These are phyloP conservation scores for Epizoanthus rinbou DNA, from an alignment of 92 coral and sea anemone genomes.

Conservation along the genomic window DNA sequence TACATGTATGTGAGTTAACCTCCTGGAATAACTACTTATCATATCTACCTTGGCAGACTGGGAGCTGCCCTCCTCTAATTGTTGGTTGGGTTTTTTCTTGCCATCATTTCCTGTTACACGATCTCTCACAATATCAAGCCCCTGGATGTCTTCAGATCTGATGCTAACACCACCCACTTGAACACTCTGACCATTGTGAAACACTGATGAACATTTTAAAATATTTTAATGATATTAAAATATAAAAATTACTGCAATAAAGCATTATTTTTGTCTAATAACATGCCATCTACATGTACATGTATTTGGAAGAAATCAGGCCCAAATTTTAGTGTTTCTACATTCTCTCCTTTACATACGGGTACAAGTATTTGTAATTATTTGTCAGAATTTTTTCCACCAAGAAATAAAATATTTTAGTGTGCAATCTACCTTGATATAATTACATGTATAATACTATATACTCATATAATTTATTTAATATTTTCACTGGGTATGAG, in stretches of 20 bases:
- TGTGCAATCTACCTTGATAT: no score
- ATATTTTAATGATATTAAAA: background rate
- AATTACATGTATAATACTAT: no score
- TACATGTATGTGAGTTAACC: no score
- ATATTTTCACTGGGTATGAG: no score
- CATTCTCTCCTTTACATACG: no score
- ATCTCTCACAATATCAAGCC: conserved; percentile 28
- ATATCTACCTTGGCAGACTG: background rate
- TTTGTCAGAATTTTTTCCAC: no score
- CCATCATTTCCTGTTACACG: conserved; percentile 4
- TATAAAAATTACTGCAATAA: background rate
- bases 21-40: no score
- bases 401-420: no score
- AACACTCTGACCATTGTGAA: conserved; percentile 36
- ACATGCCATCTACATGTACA: background rate
- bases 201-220: background rate
- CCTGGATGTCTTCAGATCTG: conserved; percentile 28
- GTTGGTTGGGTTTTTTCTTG: background rate
- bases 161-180: conserved; percentile 24
- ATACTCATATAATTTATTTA: no score
- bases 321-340: no score
- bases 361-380: no score
- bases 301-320: no score
- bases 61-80: conserved; percentile 27
- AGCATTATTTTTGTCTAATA: background rate